Base-by-base conservation (phyloP, 1,140 invertebrate species). In the Neodiprion fabricii region DNA sequence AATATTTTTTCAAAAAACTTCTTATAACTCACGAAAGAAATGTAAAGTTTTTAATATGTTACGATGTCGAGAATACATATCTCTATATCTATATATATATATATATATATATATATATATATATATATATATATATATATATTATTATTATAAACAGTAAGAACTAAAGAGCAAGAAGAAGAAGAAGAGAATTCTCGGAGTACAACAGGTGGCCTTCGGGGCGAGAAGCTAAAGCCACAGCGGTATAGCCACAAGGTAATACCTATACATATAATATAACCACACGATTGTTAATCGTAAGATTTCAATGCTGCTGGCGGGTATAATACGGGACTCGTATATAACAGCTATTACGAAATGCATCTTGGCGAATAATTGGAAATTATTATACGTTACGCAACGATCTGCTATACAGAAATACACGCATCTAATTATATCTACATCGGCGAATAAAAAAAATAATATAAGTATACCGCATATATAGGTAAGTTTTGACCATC, bases 351-450 rank as follows among this genome's bases (percentile, higher is more conserved):
- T 61, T 61, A 61, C 53, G 53, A 61, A 61, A 61, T 61, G 53
- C 53, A 61, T 61, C 53, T 17, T 61, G 53, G 53, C 9, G 53
- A 17, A 61, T 61, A 61, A 61, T 61, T 61, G 53, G n/a, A 61
- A 61, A 61, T 40, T 40, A 40, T 40, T 61, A 61, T 61, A 61
- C 53, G n/a, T 61, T 61, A 61, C 53, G 53, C 53, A 61, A 61
- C 28, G 28, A 40, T 40, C 28, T 17, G 53, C n/a, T 61, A 4
- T 5, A 14, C 53, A 9, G 53, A 61, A 61, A 14, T 17, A 14
- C 53, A 9, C 53, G 53, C 11, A 12, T 12, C 5, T 9, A 14
- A 61, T 61, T 17, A 14, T 61, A 12, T 61, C 4, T 9, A 40
- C 28, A 61, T 61, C 53, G n/a, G 53, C 53, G 8, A 14, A 17